Base-by-base conservation (phyloP, 2,113 vertebrate genomes). In the Pimephales promelas region DNA sequence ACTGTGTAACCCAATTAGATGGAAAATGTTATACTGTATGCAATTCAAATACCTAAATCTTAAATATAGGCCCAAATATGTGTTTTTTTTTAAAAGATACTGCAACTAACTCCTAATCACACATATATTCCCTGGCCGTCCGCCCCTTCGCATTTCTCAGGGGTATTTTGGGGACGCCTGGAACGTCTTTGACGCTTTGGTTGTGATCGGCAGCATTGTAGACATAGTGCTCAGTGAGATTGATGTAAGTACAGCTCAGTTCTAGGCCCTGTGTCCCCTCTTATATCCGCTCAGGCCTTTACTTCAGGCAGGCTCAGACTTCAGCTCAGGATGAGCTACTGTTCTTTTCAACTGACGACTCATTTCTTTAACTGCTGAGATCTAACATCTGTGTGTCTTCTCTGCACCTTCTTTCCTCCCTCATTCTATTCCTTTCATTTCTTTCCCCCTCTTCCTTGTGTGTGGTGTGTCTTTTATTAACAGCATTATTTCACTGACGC, bases 401-500 rank as follows among this genome's bases (percentile, higher is more conserved):
- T 81, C 78, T 68, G 49, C 77, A 31, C 54, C 74, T 47, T 76
- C 26, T 73, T 79, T 40, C 10, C 24, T 36, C 36, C 26, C 24
- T 11, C 40, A 24, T 54, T 83, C 59, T 83, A 18, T 61, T 81
- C 87, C 34, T 4, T 26, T 82, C 52, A 43, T 81, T 82, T 75
- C 86, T 61, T 71, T 61, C 88, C 10, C 28, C 61, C 66, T 86
- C 92, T 93, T 90, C 92, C 93, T 89, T 93, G 90, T 92, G 94
- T 92, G 84, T 36, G 83, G 64, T 86, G 81, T 31, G 73, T 34
- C 45, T 75, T 82, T 54, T 92, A 92, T 94, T 95, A 94, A 97
- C 97, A 99, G 98, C 98, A 99, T 95, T 99, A 99, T 99, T 99
- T 99, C 94, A 96, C 97, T 96, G 98, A 99, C 95, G 98, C 98